phyloP scores from a whole-genome alignment of 2,888 invertebrate genomes.

The Cantharis lateralis region DNA sequence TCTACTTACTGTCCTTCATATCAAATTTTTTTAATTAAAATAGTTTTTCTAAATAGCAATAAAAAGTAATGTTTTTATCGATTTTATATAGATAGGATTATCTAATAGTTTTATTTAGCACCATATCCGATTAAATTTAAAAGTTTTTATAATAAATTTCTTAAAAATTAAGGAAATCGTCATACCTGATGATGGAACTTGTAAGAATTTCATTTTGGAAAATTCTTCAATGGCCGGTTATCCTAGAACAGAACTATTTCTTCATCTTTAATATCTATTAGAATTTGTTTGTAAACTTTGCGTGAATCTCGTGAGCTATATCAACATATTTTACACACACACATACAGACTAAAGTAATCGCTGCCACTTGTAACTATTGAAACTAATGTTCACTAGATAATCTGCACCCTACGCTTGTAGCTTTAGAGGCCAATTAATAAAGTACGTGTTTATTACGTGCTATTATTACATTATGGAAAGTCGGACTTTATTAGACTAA shows the following conservation, averaged over 20 bases:
- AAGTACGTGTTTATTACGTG: constrained; percentile 35
- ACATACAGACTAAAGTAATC: constrained; percentile 11
- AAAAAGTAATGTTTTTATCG: not conserved
- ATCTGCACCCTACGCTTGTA: constrained; percentile 37
- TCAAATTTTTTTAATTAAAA: not conserved
- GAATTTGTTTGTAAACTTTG: constrained; percentile 2
- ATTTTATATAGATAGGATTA: not conserved
- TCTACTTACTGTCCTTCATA: not conserved
- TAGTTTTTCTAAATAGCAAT: not conserved
- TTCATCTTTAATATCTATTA: not conserved
- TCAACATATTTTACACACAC: constrained; percentile 1
- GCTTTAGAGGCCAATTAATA: constrained; percentile 37
- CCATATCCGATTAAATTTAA: not conserved
- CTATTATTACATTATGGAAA: constrained; percentile 21
- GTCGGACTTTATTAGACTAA: constrained; percentile 12
- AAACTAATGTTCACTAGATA: constrained; percentile 31
- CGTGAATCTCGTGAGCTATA: not conserved
- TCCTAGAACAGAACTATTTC: not conserved
- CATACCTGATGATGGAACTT: not conserved
- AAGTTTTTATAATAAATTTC: not conserved
- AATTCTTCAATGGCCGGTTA: not conserved
- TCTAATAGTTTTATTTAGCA: not conserved
- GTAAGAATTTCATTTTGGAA: not conserved
- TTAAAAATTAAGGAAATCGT: not conserved
- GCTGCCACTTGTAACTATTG: constrained; percentile 18